Evolutionary conservation across 2,113 vertebrate species (phyloP), one percentile per base, ranked within the genome.

Genomic region (Serinus canaria): DNA sequence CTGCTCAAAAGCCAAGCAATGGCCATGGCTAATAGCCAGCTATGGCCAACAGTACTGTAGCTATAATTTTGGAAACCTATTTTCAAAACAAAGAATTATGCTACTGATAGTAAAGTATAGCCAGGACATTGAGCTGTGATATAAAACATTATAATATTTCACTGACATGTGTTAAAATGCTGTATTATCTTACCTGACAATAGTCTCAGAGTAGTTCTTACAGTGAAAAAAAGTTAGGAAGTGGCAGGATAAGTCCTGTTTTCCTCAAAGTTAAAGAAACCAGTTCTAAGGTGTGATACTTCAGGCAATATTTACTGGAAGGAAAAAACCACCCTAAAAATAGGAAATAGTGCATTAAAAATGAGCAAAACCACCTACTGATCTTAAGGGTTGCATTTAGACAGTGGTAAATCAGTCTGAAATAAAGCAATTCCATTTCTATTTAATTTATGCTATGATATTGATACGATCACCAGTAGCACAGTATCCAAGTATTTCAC

Each of bases 1-100:
- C 66, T 82, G 47, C 53, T 94, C 41, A 87, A 82, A 87, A 92
- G 66, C 52, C 58, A 90, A 87, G 66, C 22, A 70, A 81, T 60
- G 35, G 47, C 41, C 43, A 66, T 2, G 14, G 89, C 76, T 77
- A 86, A 92, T 14, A 77, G 80, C 41, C 66, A 89, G 53, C 24
- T 41, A 39, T 5, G 22, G 44, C 11, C 22, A 88, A 67, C 2
- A 37, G 8, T 63, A 86, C 23, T 2, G 3, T 8, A 35, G 33
- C 47, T 86, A 41, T 67, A 22, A 60, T n/a, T 70, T 74, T 73
- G 30, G n/a, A 68, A 81, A 87, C 69, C 43, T 0, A 2, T 55
- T 94, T 90, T 63, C 79, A 83, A 72, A 88, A 70, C 35, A 90
- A 88, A 79, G 25, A 10, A 55, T 66, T 83, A 31, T 12, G 18